phyloP scores from a whole-genome alignment of 1,140 invertebrate genomes.

The Drosophila guanche region DNA sequence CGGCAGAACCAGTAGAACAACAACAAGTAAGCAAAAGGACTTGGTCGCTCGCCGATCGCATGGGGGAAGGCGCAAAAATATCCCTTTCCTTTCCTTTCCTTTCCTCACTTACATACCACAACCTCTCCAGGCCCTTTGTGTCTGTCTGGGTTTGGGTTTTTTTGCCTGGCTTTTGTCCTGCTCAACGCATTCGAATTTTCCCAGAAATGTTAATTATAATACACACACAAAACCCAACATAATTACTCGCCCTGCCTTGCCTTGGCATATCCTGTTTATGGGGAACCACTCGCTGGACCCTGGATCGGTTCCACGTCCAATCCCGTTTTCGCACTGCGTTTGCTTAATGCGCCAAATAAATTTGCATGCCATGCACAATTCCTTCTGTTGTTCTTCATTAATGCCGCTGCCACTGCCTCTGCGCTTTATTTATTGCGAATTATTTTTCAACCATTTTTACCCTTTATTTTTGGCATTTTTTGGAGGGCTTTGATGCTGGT shows the following conservation, averaged over 20 bases:
- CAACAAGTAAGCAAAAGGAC: slow-evolving; percentile 58
- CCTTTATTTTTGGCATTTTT: slow-evolving; percentile 12
- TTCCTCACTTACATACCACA: slow-evolving; percentile 52
- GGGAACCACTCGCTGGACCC: slow-evolving; percentile 27
- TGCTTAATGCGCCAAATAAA: slow-evolving; percentile 75
- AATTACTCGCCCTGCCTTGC: slow-evolving; percentile 72
- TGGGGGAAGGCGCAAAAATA: slow-evolving; percentile 61
- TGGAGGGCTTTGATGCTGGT: neutral
- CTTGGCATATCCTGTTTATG: slow-evolving; percentile 74
- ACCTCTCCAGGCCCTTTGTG: slow-evolving; percentile 37
- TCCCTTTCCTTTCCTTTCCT: slow-evolving; percentile 60
- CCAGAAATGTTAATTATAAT: slow-evolving; percentile 82
- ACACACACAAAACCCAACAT: slow-evolving; percentile 75
- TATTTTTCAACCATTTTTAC: slow-evolving; percentile 22
- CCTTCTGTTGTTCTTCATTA: slow-evolving; percentile 36
- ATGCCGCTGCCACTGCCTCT: slow-evolving; percentile 32
- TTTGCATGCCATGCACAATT: slow-evolving; percentile 73
- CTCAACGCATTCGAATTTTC: slow-evolving; percentile 80
- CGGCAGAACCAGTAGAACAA: slow-evolving; percentile 79
- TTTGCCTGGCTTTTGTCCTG: slow-evolving; percentile 68
- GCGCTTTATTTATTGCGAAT: slow-evolving; percentile 54
- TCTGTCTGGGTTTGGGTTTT: slow-evolving; percentile 33
- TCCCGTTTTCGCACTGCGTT: slow-evolving; percentile 49
- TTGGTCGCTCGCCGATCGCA: slow-evolving; percentile 42
- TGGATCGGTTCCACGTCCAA: slow-evolving; percentile 22